Base-by-base conservation (phyloP, 2,888 invertebrate genomes). In the Hipparchia sbordonii region DNA sequence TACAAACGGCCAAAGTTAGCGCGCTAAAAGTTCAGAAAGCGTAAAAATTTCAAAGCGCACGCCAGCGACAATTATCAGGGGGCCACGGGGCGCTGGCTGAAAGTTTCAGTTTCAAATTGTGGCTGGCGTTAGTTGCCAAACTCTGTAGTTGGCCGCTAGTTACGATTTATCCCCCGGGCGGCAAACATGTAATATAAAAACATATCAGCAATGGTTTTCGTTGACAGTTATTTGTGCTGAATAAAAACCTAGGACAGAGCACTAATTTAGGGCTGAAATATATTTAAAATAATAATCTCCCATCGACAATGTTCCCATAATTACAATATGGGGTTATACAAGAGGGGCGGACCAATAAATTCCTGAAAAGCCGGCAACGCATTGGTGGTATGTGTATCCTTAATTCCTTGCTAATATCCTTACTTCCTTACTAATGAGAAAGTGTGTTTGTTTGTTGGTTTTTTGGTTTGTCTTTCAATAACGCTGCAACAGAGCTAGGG, bases 31-130 rank as follows among this genome's bases (percentile, higher is more conserved):
- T 72, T 62, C 33, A 67, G 12, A 61, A 61, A 62, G 59, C 59
- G 67, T 73, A 73, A 73, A 73, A 73, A 60, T 46, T 68, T 71
- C 39, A 68, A 67, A 74, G 62, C 65, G 52, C 62, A 65, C 71
- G 48, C 70, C 56, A 9, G 8, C 66, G 75, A 75, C 75, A 74
- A 77, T 76, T 75, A 75, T 72, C 75, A 73, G 60, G 74, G 57
- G 57, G 23, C 23, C 13, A 8, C 12, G 52, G 74, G 74, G 73
- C 67, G 73, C 75, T 72, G 73, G 71, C 12, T 56, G 74, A 67
- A 68, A 73, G 71, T 71, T 73, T 60, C 70, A 54, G 63, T 61
- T 72, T 60, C 61, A 74, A 72, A 75, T 75, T 75, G 73, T 69
- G 71, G 68, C 45, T n/a, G 60, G 52, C 52, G 57, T 63, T 73